Conservation (phyloP, 2,113 vertebrate genomes). For the Cheilinus undulatus region DNA sequence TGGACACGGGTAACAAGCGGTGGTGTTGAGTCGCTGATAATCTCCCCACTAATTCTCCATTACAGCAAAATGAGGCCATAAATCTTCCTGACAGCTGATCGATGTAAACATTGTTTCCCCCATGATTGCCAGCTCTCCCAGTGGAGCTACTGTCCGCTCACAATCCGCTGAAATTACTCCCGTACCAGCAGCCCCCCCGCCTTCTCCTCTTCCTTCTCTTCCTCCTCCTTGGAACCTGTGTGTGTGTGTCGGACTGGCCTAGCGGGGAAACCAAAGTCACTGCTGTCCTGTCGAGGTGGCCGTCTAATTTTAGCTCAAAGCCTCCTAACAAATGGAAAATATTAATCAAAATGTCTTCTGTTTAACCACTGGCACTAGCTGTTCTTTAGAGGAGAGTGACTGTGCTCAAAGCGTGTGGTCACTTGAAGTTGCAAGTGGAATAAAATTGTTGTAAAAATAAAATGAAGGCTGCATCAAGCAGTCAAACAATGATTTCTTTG, state of each 20-base stretch:
- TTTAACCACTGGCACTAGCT: slow-evolving; percentile 74
- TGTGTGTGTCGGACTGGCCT: slow-evolving; percentile 62
- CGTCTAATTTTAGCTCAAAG: slow-evolving; percentile 92
- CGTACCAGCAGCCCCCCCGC: slow-evolving; percentile 82
- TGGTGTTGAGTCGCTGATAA: slow-evolving; percentile 99
- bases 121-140: slow-evolving; percentile 99
- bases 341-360: slow-evolving; percentile 87
- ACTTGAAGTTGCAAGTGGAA: slow-evolving; percentile 58
- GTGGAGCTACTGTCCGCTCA: slow-evolving; percentile 98
- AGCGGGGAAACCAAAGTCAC: slow-evolving; percentile 85
- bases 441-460: slow-evolving; percentile 73
- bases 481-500: slow-evolving; percentile 46
- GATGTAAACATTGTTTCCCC: slow-evolving; percentile 99
- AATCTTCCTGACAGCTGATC: slow-evolving; percentile 99
- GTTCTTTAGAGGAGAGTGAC: slow-evolving; percentile 69
- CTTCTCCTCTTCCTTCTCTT: slow-evolving; percentile 17
- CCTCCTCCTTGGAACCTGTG: slow-evolving; percentile 54
- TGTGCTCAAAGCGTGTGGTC: slow-evolving; percentile 48
- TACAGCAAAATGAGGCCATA: slow-evolving; percentile 99
- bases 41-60: slow-evolving; percentile 99
- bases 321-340: slow-evolving; percentile 85
- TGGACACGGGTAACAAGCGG: slow-evolving; percentile 99
- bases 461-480: slow-evolving; percentile 47
- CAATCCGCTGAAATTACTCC: slow-evolving; percentile 98
- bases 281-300: slow-evolving; percentile 86